Evolutionary conservation across 2,888 invertebrate species (phyloP).

Genomic region (Agrilus biguttatus): DNA sequence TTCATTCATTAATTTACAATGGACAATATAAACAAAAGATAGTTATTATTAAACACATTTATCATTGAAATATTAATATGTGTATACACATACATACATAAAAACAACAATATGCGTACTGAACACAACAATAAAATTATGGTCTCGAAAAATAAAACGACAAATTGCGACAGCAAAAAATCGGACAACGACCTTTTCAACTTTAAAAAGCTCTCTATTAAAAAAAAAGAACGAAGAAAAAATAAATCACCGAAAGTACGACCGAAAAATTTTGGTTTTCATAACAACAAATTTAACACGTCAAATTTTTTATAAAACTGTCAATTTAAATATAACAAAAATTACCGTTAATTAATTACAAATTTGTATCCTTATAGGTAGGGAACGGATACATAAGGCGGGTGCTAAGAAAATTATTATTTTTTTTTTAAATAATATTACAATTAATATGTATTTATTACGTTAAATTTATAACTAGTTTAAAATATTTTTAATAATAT

Average conservation of each 20-base stretch:
- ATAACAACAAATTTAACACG: constrained; percentile 7
- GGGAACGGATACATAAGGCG: no score
- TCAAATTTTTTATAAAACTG: constrained; percentile 5
- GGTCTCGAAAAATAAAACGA: constrained; percentile 14
- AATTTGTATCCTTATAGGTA: no score
- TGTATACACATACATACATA: constrained; percentile 33
- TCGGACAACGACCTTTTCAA: background rate
- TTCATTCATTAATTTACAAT: constrained; percentile 27
- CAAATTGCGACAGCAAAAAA: constrained; percentile 8
- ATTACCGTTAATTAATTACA: no score
- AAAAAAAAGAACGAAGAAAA: constrained; percentile 5
- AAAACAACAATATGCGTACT: constrained; percentile 34
- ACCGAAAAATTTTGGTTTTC: background rate
- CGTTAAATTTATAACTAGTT: constrained; percentile 2
- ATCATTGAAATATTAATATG: constrained; percentile 27
- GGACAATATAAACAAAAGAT: constrained; percentile 37
- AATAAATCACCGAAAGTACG: background rate
- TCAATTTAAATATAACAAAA: constrained; percentile 8
- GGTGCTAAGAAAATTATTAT: no score
- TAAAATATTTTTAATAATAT: background rate
- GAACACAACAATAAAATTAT: constrained; percentile 31
- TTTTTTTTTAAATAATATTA: constrained; percentile 13
- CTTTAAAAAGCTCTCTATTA: constrained; percentile 2
- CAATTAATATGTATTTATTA: constrained; percentile 12
- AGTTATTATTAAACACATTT: constrained; percentile 33